A percentile compares a stretch with the other conserved stretches of the same genome.
Evolutionary conservation across 2,888 invertebrate genomes (phyloP).

Genomic region (Latrodectus hesperus): DNA sequence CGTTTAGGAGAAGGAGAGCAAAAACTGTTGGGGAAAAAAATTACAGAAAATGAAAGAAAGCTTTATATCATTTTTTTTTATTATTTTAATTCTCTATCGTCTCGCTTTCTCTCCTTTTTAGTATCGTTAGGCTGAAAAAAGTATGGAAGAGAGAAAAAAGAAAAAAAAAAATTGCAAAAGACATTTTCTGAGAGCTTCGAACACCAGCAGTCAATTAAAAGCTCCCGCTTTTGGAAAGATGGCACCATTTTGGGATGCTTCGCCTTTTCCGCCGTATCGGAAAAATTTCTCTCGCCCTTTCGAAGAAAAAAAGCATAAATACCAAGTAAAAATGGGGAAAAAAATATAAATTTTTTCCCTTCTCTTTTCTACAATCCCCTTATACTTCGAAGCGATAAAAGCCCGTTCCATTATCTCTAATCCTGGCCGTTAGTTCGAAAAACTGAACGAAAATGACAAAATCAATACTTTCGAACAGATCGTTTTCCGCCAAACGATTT

Average conservation of each 20-base stretch:
- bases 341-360: conserved; percentile 3
- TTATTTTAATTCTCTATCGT: conserved; percentile 5
- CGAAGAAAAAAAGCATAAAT: neutral
- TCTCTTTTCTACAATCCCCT: conserved; percentile 29
- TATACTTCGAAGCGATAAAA: conserved; percentile 65
- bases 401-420: conserved; percentile 66
- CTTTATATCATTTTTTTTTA: neutral
- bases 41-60: neutral
- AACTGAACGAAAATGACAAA: conserved; percentile 69
- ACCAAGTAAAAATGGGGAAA: conserved; percentile 17
- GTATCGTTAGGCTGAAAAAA: neutral
- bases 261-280: conserved; percentile 43
- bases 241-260: conserved; percentile 35
- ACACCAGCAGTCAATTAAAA: conserved; percentile 65
- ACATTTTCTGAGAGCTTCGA: conserved; percentile 32
- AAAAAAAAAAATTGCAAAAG: neutral
- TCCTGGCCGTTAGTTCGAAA: conserved; percentile 63
- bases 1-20: neutral
- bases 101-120: neutral
- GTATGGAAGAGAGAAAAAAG: neutral
- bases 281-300: conserved; percentile 45
- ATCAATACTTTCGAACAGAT: conserved; percentile 67
- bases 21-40: conserved; percentile 13
- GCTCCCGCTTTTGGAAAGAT: conserved; percentile 24
- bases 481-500: conserved; percentile 62